Evolutionary conservation across 1,140 invertebrate genomes (phyloP).

Genomic region (Nymphalis io): DNA sequence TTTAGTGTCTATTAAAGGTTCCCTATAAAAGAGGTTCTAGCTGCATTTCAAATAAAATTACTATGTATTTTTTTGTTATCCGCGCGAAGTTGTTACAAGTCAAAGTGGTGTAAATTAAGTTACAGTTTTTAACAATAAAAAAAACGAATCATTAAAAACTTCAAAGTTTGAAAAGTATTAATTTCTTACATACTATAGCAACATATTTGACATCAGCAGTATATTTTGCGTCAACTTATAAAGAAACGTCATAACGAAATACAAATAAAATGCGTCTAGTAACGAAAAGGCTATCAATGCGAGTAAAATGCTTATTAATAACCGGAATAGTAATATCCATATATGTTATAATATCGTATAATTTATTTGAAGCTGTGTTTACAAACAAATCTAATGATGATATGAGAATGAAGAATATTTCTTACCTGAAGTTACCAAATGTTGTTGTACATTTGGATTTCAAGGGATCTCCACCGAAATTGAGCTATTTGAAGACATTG

Average conservation of each 20-base stretch:
- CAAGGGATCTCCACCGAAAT: constrained; percentile 92
- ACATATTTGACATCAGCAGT: no score
- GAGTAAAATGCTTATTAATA: constrained; percentile 34
- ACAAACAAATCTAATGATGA: not conserved
- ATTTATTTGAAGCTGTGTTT: not conserved
- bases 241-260: not conserved
- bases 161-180: no score
- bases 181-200: no score
- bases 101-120: not conserved
- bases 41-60: not conserved
- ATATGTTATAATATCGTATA: not conserved
- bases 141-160: no score
- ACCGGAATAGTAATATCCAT: not conserved
- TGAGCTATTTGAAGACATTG: constrained; percentile 85
- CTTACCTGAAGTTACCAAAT: constrained; percentile 40
- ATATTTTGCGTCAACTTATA: no score
- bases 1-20: not conserved
- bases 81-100: not conserved
- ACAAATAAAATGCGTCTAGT: constrained; percentile 28
- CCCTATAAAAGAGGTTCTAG: not conserved
- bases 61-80: not conserved
- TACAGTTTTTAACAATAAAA: no score
- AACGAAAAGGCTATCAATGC: constrained; percentile 17
- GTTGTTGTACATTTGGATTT: constrained; percentile 91
- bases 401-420: constrained; percentile 15